A percentile compares a stretch with the other conserved stretches of the same genome.
These are phyloP conservation scores for Nipponia nippon DNA, from an alignment of 2,113 vertebrate species.

Conservation along the genomic window DNA sequence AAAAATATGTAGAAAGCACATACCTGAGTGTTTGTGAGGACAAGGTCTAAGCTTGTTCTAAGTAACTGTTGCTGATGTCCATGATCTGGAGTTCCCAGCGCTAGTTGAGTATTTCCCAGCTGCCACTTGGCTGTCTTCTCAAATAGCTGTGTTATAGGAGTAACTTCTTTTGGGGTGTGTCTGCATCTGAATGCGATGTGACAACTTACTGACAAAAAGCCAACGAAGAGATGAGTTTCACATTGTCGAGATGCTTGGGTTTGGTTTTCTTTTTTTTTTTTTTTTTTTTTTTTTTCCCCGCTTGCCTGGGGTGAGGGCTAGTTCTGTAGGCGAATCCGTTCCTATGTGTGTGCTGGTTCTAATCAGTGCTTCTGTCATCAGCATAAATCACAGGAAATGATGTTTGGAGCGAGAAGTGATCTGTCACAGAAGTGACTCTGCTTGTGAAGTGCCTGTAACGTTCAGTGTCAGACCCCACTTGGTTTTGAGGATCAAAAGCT, in stretches of 20 bases:
- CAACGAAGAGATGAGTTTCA: background rate
- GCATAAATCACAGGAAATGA: background rate
- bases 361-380: rapidly evolving
- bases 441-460: background rate
- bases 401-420: background rate
- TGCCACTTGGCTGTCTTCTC: background rate
- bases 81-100: background rate
- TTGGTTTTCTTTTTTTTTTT: background rate
- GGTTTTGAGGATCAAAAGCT: background rate
- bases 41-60: background rate
- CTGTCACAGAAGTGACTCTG: background rate
- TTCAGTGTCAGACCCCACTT: background rate
- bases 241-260: background rate
- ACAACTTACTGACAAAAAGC: background rate
- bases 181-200: background rate
- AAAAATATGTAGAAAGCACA: background rate
- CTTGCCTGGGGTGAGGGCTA: background rate
- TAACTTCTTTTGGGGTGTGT: rapidly evolving
- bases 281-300: background rate
- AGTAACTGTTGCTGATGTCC: background rate
- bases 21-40: background rate
- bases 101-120: background rate
- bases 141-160: background rate
- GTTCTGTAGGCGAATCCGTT: background rate
- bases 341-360: rapidly evolving